These are phyloP conservation scores for Drosophila monieri DNA, from an alignment of 2,888 invertebrate genomes.

Conservation along the genomic window DNA sequence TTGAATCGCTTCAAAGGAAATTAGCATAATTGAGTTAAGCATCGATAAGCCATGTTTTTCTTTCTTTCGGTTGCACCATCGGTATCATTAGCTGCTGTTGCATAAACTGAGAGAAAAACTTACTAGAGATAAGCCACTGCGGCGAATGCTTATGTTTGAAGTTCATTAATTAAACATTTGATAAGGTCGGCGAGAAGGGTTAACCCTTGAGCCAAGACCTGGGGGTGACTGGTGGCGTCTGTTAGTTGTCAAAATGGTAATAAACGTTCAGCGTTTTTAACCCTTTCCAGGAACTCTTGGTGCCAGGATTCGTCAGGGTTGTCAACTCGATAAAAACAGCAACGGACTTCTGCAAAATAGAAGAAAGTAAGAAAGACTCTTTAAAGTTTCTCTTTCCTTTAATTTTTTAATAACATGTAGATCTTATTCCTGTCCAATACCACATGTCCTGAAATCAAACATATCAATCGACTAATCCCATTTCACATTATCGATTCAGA, in stretches of 20 bases:
- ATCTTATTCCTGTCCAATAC: no score
- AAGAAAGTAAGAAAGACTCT: background rate
- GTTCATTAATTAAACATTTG: constrained; percentile 76
- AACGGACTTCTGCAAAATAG: background rate
- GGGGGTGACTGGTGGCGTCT: constrained; percentile 24
- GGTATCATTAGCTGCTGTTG: constrained; percentile 62
- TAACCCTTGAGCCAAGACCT: constrained; percentile 16
- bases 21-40: constrained; percentile 77
- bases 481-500: constrained; percentile 30
- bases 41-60: constrained; percentile 71
- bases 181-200: constrained; percentile 57
- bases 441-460: constrained; percentile 11
- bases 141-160: constrained; percentile 49
- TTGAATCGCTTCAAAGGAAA: constrained; percentile 49
- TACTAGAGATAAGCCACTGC: constrained; percentile 29
- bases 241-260: constrained; percentile 54
- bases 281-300: constrained; percentile 48
- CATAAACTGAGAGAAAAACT: constrained; percentile 14
- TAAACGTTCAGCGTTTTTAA: constrained; percentile 53
- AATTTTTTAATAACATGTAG: no score
- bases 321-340: constrained; percentile 36
- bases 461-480: constrained; percentile 22
- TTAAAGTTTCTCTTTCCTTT: no score
- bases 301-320: constrained; percentile 56
- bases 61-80: constrained; percentile 34